Evolutionary conservation across 2,797 vertebrate species (phyloP).

Genomic region (Glyptemys insculpta): DNA sequence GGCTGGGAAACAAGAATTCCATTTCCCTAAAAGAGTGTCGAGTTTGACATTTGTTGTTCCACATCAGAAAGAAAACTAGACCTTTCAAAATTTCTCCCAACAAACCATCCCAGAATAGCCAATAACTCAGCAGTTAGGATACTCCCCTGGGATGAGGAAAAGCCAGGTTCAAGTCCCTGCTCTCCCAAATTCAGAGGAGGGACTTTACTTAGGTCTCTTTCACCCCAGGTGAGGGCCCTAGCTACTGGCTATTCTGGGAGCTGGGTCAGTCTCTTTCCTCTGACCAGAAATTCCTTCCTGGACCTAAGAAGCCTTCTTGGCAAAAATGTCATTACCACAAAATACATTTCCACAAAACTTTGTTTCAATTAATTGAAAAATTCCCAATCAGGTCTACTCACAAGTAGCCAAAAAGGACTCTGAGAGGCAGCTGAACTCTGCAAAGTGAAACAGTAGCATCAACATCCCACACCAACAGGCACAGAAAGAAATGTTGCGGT

Average conservation of each 20-base stretch:
- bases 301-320: background rate
- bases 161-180: background rate
- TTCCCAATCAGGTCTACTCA: background rate
- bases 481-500: background rate
- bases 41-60: background rate
- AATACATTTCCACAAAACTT: background rate
- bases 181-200: background rate
- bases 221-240: background rate
- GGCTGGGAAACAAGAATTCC: background rate
- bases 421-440: background rate
- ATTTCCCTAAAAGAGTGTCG: background rate
- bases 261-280: background rate
- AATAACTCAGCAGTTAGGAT: background rate
- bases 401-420: background rate
- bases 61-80: background rate
- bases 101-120: background rate
- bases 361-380: background rate
- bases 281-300: background rate
- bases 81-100: background rate
- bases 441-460: background rate
- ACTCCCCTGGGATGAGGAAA: background rate
- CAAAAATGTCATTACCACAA: background rate
- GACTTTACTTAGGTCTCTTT: background rate
- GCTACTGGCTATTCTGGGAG: background rate
- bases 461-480: background rate